These are phyloP conservation scores for Vespertilio murinus DNA, from an alignment of 2,797 vertebrate genomes.

Conservation along the genomic window DNA sequence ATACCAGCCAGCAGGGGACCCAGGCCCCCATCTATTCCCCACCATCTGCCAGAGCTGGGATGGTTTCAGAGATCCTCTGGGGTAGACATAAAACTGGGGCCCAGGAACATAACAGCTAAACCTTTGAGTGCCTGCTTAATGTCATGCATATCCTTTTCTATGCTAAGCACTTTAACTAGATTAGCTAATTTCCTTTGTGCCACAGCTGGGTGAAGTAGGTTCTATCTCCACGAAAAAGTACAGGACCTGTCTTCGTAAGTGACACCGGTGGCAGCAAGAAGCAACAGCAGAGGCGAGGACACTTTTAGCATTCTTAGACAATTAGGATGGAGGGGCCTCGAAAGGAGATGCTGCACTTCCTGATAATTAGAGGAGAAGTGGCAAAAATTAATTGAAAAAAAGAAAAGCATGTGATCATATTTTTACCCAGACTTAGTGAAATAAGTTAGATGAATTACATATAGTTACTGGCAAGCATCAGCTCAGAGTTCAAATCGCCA, in stretches of 20 bases:
- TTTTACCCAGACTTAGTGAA: slow-evolving; percentile 36
- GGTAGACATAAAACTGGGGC: background rate
- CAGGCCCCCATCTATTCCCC: background rate
- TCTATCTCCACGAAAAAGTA: background rate
- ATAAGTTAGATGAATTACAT: background rate
- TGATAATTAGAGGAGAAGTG: background rate
- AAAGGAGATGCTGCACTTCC: background rate
- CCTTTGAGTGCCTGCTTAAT: background rate
- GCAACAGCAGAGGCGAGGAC: background rate
- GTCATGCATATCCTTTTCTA: background rate
- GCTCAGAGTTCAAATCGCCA: background rate
- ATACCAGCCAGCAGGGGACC: background rate
- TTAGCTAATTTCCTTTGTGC: background rate
- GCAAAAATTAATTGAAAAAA: slow-evolving; percentile 15
- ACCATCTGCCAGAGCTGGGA: background rate
- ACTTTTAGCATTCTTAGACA: slow-evolving; percentile 12
- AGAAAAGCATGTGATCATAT: background rate
- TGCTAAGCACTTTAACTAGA: background rate
- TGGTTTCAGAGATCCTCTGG: background rate
- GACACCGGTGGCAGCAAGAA: background rate
- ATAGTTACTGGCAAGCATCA: background rate
- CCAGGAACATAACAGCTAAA: background rate
- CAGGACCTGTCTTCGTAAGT: background rate
- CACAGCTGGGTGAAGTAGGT: background rate
- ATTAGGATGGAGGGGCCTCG: background rate